A percentile compares a stretch with the other conserved stretches of the same genome.
These are phyloP conservation scores for Nowickia ferox DNA, from an alignment of 2,888 invertebrate genomes.

Conservation along the genomic window DNA sequence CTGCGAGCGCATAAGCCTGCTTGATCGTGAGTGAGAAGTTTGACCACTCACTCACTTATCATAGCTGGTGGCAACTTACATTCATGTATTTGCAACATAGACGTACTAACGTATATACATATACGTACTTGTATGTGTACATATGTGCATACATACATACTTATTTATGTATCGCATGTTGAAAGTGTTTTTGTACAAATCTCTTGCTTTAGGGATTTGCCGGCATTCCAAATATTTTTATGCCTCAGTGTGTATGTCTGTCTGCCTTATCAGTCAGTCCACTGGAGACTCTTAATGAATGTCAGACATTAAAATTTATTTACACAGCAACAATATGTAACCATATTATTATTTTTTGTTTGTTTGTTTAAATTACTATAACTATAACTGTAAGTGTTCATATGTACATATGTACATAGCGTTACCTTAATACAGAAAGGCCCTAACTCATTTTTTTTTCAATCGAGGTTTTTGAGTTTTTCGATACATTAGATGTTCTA, in stretches of 20 bases:
- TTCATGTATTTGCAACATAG: no score
- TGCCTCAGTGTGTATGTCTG: conserved; percentile 27
- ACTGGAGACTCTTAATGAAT: conserved; percentile 29
- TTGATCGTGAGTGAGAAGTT: no score
- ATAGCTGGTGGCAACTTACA: no score
- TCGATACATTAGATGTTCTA: no score
- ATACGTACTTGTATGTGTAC: no score
- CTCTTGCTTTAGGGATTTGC: conserved; percentile 59
- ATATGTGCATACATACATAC: neutral
- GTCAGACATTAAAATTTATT: conserved; percentile 42
- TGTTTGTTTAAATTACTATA: conserved; percentile 23
- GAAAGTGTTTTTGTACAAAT: conserved; percentile 37
- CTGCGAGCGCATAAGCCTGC: no score
- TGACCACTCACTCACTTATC: no score
- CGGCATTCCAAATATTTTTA: conserved; percentile 36
- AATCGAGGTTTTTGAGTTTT: no score
- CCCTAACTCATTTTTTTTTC: no score
- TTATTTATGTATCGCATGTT: neutral
- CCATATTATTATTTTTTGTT: conserved; percentile 34
- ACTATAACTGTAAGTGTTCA: conserved; percentile 36
- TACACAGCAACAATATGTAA: conserved; percentile 31
- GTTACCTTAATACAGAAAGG: no score
- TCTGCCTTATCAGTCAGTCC: conserved; percentile 24
- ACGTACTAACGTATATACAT: no score
- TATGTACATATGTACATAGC: neutral